Conservation (phyloP, 2,113 vertebrate genomes). For the Euleptes europaea region DNA sequence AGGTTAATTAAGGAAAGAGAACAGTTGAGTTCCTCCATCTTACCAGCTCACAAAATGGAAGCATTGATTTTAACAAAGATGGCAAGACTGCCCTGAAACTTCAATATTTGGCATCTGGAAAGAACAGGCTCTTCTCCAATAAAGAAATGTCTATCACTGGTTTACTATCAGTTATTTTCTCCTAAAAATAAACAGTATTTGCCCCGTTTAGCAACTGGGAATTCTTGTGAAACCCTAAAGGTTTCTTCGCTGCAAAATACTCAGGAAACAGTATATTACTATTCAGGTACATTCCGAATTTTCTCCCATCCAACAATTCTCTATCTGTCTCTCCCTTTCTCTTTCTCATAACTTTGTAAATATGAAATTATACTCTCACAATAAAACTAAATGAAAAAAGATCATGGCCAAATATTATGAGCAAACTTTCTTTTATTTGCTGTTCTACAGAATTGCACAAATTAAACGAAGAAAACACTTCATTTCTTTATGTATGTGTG, state of each 20-base stretch:
- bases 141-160: background rate
- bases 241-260: background rate
- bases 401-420: background rate
- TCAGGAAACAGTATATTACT: background rate
- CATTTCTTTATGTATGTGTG: background rate
- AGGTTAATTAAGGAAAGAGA: constrained; percentile 21
- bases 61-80: constrained; percentile 21
- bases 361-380: background rate
- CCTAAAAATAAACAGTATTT: background rate
- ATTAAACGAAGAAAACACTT: background rate
- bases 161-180: background rate
- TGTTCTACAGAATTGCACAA: background rate
- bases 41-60: constrained; percentile 12
- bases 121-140: background rate
- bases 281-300: background rate
- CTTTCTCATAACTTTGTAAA: background rate
- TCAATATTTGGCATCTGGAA: background rate
- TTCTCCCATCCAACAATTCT: too few species aligned
- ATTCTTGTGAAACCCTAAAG: background rate
- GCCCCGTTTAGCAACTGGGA: background rate
- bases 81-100: background rate
- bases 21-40: constrained; percentile 7
- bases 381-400: background rate
- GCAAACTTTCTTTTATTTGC: background rate
- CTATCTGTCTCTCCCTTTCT: background rate